Conservation (phyloP, 2,113 vertebrate genomes). For the Melanostigma gelatinosum region DNA sequence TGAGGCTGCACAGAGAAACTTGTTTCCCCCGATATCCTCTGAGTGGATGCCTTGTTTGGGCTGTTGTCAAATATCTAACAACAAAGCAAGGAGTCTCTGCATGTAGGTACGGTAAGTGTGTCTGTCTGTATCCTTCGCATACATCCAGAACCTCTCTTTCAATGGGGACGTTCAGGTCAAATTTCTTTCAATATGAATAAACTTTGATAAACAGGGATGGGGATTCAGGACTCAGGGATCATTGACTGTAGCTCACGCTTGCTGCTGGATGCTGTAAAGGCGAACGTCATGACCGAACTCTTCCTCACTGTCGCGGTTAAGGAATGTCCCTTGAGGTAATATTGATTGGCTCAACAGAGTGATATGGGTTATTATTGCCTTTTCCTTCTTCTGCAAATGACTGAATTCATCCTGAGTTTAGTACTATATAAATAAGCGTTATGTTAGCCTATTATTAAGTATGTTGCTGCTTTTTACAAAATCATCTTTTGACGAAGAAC, state of each 20-base stretch:
- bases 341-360: background rate
- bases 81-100: background rate
- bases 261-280: background rate
- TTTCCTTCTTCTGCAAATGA: background rate
- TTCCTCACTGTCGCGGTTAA: background rate
- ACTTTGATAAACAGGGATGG: background rate
- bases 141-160: background rate
- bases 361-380: background rate
- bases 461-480: background rate
- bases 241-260: background rate
- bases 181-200: no score
- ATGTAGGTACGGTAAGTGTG: background rate
- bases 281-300: background rate
- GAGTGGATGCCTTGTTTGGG: background rate
- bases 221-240: background rate
- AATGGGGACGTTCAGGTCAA: background rate
- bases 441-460: background rate
- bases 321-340: background rate
- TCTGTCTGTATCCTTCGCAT: background rate
- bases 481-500: background rate
- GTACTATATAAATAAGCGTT: background rate
- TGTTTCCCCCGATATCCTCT: background rate
- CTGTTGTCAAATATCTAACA: background rate
- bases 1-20: background rate
- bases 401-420: background rate